Conservation (phyloP, 2,113 vertebrate genomes). For the Crotalus horridus region DNA sequence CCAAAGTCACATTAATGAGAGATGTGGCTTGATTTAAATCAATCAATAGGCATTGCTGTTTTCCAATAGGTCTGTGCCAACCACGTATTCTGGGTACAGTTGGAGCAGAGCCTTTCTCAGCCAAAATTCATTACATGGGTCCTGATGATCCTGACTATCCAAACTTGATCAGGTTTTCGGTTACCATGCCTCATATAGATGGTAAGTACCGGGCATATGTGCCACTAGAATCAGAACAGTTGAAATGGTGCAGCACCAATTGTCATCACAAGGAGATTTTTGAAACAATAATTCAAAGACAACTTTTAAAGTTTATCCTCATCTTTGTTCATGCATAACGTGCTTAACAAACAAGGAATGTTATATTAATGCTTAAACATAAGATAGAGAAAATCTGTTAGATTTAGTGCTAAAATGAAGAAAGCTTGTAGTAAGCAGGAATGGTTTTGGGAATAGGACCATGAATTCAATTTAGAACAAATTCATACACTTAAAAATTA, state of each 20-base stretch:
- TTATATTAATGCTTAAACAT: neutral
- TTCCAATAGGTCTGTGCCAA: slow-evolving; percentile 72
- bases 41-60: neutral
- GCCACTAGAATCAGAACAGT: neutral
- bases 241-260: neutral
- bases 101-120: slow-evolving; percentile 79
- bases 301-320: neutral
- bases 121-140: slow-evolving; percentile 73
- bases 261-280: neutral
- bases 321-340: neutral
- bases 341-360: neutral
- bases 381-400: neutral
- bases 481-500: neutral
- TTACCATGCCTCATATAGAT: slow-evolving; percentile 79
- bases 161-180: slow-evolving; percentile 73
- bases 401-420: neutral
- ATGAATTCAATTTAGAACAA: neutral
- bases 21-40: neutral
- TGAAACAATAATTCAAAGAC: neutral
- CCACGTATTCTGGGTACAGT: slow-evolving; percentile 68
- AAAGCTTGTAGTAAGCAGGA: neutral
- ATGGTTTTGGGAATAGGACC: neutral
- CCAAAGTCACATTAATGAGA: neutral
- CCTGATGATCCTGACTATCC: slow-evolving; percentile 75
- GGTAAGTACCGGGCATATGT: slow-evolving; percentile 51